Evolutionary conservation across 2,797 vertebrate species (phyloP), one percentile per base, ranked within the genome.

Genomic region (Gastrophryne carolinensis): DNA sequence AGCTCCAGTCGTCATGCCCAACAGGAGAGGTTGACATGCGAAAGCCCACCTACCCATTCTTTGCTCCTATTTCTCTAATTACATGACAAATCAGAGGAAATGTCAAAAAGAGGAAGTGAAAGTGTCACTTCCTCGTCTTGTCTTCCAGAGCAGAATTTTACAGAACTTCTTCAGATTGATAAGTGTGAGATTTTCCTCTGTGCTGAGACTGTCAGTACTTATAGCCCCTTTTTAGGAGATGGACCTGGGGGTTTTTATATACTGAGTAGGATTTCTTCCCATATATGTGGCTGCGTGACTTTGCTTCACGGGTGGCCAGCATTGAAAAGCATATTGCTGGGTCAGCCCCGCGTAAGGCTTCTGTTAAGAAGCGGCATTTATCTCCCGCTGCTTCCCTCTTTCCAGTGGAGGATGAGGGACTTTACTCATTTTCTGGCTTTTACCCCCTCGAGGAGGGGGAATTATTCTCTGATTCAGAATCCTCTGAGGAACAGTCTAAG

Each of bases 1-100:
- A 49, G 47, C 24, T 15, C 24, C 58, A 63, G 17, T 44, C 32
- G 44, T 73, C 57, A 32, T n/a, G 10, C 32, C 5, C 17, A 3
- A 47, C 44, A 47, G 17, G 44, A 17, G 24, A 49, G 47, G 37
- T 35, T 54, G 69, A 34, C 69, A 62, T 72, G 44, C 62, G 15
- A 15, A 52, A 63, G 58, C 39, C 57, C 17, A 15, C 17, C 24
- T 39, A 52, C n/a, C 34, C 17, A 23, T 35, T 19, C 30, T 30
- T 9, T 8, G 17, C 52, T 54, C 17, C 10, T 30, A 7, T 63
- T 63, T 21, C 41, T 63, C 58, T 73, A 73, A 73, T 73, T 73
- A 26, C 44, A 26, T 53, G 70, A 53, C 70, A 72, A 41, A 23
- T 11, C 11, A 27, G 15, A 53, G 17, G 32, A 72, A 50, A 54